Percentiles rank a stretch among this genome's conserved stretches.
Conservation (phyloP, 2,113 vertebrate genomes). For the Plecotus auritus region DNA sequence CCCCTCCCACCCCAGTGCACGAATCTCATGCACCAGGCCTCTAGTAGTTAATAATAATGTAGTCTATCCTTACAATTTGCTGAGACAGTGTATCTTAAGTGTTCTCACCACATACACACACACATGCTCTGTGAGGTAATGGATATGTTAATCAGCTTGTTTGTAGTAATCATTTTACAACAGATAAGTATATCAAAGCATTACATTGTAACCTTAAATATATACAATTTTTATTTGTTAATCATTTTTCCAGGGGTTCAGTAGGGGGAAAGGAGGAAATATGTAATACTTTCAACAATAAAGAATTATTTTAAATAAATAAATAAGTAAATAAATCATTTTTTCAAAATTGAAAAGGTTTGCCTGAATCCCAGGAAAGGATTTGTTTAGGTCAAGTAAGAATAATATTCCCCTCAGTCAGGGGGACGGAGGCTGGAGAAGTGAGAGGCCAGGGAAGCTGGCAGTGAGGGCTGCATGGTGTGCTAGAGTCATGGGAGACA, state of each 20-base stretch:
- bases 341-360: neutral
- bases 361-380: neutral
- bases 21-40: too few species aligned
- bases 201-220: neutral
- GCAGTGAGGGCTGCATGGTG: neutral
- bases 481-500: neutral
- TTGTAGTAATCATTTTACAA: neutral
- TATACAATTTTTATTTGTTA: neutral
- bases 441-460: neutral
- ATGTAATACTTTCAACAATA: too few species aligned
- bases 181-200: neutral
- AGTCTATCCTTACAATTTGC: neutral
- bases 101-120: neutral
- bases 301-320: too few species aligned
- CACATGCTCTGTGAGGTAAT: neutral
- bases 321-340: neutral
- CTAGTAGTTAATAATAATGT: neutral
- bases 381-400: neutral
- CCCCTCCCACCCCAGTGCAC: too few species aligned
- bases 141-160: neutral
- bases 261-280: too few species aligned
- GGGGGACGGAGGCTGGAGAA: neutral
- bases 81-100: neutral
- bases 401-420: neutral
- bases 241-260: neutral